phyloP scores from a whole-genome alignment of 1,140 invertebrate genomes.

The Philotrypesis tridentata region DNA sequence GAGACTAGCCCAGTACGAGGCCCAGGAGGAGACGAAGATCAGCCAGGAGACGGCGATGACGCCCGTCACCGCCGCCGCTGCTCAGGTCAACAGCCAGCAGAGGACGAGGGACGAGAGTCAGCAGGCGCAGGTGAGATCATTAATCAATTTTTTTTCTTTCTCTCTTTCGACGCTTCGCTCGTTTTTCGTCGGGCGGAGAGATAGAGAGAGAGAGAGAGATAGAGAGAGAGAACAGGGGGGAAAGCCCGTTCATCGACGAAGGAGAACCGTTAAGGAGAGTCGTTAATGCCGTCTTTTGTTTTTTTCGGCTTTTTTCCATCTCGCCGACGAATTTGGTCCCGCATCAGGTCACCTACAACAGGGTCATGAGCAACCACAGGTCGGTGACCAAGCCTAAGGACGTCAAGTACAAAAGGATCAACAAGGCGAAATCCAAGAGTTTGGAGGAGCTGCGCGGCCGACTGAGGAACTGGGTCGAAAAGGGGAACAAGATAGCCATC shows the following conservation, averaged over 20 bases:
- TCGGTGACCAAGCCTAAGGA: slow-evolving; percentile 93
- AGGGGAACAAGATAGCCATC: slow-evolving; percentile 79
- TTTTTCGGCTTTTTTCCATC: no score
- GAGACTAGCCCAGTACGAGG: slow-evolving; percentile 67
- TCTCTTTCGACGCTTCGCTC: neutral
- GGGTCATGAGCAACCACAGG: slow-evolving; percentile 91
- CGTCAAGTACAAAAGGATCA: slow-evolving; percentile 92
- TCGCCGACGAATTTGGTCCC: no score
- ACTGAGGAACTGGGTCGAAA: slow-evolving; percentile 88
- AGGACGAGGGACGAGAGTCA: slow-evolving; percentile 68
- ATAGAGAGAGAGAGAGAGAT: no score
- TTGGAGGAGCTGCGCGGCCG: slow-evolving; percentile 87
- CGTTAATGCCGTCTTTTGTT: neutral
- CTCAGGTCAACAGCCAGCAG: slow-evolving; percentile 43
- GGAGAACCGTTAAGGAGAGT: neutral
- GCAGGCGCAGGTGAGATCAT: slow-evolving; percentile 66
- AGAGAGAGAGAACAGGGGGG: no score
- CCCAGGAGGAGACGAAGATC: slow-evolving; percentile 61
- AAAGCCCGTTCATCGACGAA: no score
- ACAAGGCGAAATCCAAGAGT: slow-evolving; percentile 92
- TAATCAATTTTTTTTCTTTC: slow-evolving; percentile 19
- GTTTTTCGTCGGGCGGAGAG: no score
- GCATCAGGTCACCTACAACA: slow-evolving; percentile 84
- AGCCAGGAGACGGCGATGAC: slow-evolving; percentile 31
- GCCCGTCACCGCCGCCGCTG: neutral